Evolutionary conservation across 2,797 vertebrate species (phyloP).

Genomic region (Cossypha polioptera): DNA sequence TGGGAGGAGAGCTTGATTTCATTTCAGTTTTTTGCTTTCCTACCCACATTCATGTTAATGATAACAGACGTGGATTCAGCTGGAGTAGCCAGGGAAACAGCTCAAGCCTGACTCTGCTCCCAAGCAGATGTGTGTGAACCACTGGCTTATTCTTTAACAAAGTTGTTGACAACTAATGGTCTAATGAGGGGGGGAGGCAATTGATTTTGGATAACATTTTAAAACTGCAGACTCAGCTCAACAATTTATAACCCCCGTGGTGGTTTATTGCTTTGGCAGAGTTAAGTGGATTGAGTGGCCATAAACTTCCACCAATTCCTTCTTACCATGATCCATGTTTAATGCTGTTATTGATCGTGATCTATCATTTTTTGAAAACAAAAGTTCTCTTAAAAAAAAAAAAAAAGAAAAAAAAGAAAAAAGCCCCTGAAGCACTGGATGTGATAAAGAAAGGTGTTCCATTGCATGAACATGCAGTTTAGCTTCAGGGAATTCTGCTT

Average conservation of each 20-base stretch:
- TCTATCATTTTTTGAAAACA: neutral
- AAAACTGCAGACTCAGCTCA: slow-evolving; percentile 30
- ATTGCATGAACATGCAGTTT: neutral
- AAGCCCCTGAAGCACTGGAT: neutral
- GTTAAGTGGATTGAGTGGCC: slow-evolving; percentile 29
- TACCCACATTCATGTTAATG: neutral
- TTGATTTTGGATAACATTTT: slow-evolving; percentile 45
- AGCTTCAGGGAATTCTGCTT: neutral
- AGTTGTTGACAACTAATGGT: slow-evolving; percentile 10
- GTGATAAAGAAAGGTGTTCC: neutral
- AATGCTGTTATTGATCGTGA: neutral
- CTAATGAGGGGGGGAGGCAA: neutral
- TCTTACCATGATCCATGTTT: neutral
- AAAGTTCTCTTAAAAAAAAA: neutral
- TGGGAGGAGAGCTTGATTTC: slow-evolving; percentile 46
- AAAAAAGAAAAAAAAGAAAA: neutral
- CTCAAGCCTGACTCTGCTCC: neutral
- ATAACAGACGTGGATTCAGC: neutral
- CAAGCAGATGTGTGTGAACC: slow-evolving; percentile 37
- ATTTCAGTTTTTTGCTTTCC: slow-evolving; percentile 35
- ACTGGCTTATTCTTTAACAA: neutral
- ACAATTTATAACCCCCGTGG: neutral
- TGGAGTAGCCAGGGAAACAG: slow-evolving; percentile 37
- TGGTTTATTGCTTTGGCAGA: slow-evolving; percentile 23
- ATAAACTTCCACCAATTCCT: slow-evolving; percentile 32